phyloP scores from a whole-genome alignment of 2,888 invertebrate species.

The Heliconius ismenius region DNA sequence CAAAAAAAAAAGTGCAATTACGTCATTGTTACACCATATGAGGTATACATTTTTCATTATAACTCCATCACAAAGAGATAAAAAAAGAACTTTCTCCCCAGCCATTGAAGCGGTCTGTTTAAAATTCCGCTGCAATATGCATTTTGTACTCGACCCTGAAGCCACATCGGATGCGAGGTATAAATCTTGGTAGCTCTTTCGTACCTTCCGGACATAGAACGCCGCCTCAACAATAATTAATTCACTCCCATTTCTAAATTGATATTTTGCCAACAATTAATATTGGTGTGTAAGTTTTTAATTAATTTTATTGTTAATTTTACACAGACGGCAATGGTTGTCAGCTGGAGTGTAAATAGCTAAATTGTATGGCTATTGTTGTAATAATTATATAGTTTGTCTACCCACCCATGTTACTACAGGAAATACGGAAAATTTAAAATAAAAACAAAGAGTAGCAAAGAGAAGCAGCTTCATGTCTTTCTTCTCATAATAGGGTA shows the following conservation, averaged over 20 bases:
- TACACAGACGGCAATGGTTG: neutral
- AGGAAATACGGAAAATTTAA: too few relatives aligned
- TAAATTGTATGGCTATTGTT: too few relatives aligned
- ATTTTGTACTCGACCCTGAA: slow-evolving; percentile 25
- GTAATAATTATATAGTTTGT: too few relatives aligned
- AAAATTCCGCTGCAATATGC: slow-evolving; percentile 34
- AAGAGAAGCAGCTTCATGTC: too few relatives aligned
- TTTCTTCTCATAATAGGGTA: neutral
- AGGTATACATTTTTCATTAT: neutral
- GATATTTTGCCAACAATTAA: slow-evolving; percentile 55
- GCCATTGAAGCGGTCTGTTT: slow-evolving; percentile 4
- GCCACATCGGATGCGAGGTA: slow-evolving; percentile 50
- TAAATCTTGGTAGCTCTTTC: slow-evolving; percentile 58
- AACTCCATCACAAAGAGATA: neutral
- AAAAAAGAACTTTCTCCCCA: neutral
- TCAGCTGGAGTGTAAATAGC: too few relatives aligned
- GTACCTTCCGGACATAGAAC: slow-evolving; percentile 53
- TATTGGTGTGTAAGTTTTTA: neutral
- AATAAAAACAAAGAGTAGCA: too few relatives aligned
- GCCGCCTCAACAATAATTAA: slow-evolving; percentile 53
- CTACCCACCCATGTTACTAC: too few relatives aligned
- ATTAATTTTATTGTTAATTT: neutral
- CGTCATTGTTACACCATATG: too few relatives aligned
- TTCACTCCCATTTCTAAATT: slow-evolving; percentile 60
- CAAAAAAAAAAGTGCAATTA: too few relatives aligned